These are phyloP conservation scores for Cremastinae sp. DNA, from an alignment of 2,888 invertebrate genomes.

Conservation along the genomic window DNA sequence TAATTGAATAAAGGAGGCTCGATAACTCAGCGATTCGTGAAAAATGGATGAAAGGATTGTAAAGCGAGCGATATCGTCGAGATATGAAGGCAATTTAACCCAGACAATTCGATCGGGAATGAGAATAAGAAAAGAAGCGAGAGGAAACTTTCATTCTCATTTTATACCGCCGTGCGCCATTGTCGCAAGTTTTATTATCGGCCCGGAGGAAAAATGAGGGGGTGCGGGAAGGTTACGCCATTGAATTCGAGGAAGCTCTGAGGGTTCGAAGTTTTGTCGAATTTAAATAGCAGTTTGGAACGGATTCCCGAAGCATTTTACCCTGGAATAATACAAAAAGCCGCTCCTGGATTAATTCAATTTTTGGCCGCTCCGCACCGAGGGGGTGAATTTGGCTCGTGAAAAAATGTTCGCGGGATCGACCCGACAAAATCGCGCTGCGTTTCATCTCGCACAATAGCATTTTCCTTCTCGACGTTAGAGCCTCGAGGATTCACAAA, in stretches of 20 bases:
- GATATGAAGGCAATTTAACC: slow-evolving; percentile 17
- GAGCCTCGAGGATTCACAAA: slow-evolving; percentile 39
- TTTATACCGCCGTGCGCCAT: slow-evolving; percentile 14
- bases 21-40: neutral
- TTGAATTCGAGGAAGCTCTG: slow-evolving; percentile 19
- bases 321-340: slow-evolving; percentile 52
- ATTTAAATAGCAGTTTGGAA: slow-evolving; percentile 70
- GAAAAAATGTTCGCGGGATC: slow-evolving; percentile 4
- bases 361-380: neutral
- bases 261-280: slow-evolving; percentile 59
- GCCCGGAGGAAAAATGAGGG: slow-evolving; percentile 2
- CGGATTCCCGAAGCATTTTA: slow-evolving; percentile 45
- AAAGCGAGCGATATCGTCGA: neutral
- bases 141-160: slow-evolving; percentile 6
- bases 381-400: neutral
- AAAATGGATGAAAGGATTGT: neutral
- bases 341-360: slow-evolving; percentile 50
- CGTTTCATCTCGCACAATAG: slow-evolving; percentile 51
- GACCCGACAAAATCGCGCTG: slow-evolving; percentile 12
- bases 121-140: neutral
- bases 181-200: slow-evolving; percentile 53
- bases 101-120: slow-evolving; percentile 33
- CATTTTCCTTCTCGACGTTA: slow-evolving; percentile 15
- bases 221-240: slow-evolving; percentile 1
- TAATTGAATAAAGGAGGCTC: too few relatives aligned